Conservation (phyloP, 1,140 invertebrate species). For the Bombus fervidus region DNA sequence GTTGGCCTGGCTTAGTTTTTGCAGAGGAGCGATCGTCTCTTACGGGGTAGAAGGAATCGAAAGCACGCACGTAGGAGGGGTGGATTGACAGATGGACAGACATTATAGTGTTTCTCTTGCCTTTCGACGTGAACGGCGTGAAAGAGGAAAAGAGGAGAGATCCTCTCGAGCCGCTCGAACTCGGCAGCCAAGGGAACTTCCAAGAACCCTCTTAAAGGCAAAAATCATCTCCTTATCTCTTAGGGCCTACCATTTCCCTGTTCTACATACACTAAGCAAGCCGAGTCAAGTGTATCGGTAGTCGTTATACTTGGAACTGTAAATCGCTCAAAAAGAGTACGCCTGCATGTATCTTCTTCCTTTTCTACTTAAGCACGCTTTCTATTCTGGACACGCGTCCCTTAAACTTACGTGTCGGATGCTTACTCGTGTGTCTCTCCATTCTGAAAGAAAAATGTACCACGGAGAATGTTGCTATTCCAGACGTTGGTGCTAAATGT, state of each 20-base stretch:
- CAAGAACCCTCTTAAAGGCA: constrained; percentile 57
- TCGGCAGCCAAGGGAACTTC: not conserved
- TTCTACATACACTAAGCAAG: constrained; percentile 48
- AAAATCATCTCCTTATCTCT: constrained; percentile 64
- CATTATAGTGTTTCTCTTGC: constrained; percentile 52
- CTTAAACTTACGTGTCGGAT: not conserved
- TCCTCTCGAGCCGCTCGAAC: constrained; percentile 14
- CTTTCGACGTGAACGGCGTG: not conserved
- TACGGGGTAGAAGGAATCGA: constrained; percentile 52
- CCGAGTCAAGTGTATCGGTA: constrained; percentile 27
- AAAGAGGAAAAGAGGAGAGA: not conserved
- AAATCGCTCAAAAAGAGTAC: constrained; percentile 42
- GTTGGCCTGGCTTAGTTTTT: not conserved
- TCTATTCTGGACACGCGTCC: not conserved
- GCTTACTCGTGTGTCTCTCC: not conserved
- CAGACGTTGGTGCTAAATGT: not conserved
- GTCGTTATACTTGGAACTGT: constrained; percentile 45
- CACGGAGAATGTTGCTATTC: not conserved
- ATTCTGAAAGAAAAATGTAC: constrained; percentile 17
- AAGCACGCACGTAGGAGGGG: constrained; percentile 18
- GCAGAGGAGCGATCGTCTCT: not conserved
- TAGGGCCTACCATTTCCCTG: constrained; percentile 27
- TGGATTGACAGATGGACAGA: constrained; percentile 58
- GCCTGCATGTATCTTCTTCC: not conserved
- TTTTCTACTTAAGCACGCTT: not conserved